Percentiles rank a stretch among this genome's conserved stretches.
phyloP scores from a whole-genome alignment of 2,113 vertebrate species.

The Tupaia chinensis region DNA sequence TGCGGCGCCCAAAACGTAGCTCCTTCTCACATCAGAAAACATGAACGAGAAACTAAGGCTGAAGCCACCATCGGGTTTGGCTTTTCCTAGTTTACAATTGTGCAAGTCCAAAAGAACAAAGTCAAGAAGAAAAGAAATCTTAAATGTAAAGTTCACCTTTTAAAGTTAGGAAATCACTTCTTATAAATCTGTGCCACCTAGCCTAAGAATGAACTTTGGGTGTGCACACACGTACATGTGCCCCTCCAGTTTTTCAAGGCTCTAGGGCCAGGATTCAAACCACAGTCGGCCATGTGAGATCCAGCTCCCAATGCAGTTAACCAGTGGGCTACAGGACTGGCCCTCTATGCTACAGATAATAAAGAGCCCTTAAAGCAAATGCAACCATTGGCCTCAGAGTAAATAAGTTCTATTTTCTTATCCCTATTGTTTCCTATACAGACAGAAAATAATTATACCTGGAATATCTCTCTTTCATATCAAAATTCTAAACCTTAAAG shows the following conservation, averaged over 20 bases:
- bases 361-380: slow-evolving; percentile 5
- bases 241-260: no score
- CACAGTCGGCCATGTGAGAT: no score
- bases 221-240: no score
- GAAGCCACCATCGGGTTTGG: neutral
- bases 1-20: neutral
- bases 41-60: neutral
- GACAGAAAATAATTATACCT: slow-evolving; percentile 17
- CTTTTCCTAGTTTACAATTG: neutral
- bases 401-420: neutral
- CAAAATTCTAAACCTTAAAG: neutral
- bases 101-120: slow-evolving; percentile 20
- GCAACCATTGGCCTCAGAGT: neutral
- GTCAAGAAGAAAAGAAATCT: neutral
- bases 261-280: no score
- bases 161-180: slow-evolving; percentile 26
- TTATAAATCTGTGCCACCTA: neutral
- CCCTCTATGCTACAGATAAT: neutral
- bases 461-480: neutral
- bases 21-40: neutral
- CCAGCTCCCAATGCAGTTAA: no score
- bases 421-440: neutral
- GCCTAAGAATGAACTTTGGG: neutral
- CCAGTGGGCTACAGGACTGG: no score
- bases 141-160: slow-evolving; percentile 15